Percentiles rank a stretch among this genome's conserved stretches.
Evolutionary conservation across 2,113 vertebrate genomes (phyloP).

Genomic region (Indri indri): DNA sequence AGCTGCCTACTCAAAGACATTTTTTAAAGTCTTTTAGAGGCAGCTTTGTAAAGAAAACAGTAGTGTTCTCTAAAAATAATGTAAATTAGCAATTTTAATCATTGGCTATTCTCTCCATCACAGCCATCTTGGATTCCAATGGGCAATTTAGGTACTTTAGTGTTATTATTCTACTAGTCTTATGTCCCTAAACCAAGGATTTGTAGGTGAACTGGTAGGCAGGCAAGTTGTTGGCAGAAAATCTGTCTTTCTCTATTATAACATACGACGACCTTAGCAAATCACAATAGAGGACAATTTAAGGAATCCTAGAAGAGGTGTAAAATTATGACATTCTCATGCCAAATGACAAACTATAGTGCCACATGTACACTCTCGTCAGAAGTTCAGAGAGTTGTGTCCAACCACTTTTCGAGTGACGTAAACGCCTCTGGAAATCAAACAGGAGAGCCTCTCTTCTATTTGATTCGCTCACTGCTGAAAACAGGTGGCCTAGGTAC

Average conservation of each 20-base stretch:
- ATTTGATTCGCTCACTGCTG: background rate
- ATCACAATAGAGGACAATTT: background rate
- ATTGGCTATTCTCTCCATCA: background rate
- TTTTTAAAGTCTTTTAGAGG: conserved; percentile 52
- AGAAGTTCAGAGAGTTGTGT: conserved; percentile 42
- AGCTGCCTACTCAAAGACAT: conserved; percentile 60
- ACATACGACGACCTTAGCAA: background rate
- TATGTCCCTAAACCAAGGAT: conserved; percentile 37
- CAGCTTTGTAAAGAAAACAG: conserved; percentile 63
- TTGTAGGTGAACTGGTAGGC: background rate
- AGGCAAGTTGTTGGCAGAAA: conserved; percentile 21
- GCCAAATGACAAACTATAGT: conserved; percentile 10
- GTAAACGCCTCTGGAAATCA: background rate
- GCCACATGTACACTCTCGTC: conserved; percentile 71
- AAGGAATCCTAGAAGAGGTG: background rate
- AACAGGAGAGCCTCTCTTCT: background rate
- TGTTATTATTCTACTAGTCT: conserved; percentile 23
- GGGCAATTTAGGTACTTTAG: background rate
- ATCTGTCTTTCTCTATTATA: background rate
- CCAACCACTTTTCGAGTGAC: background rate
- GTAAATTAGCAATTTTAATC: conserved; percentile 44
- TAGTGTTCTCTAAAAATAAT: conserved; percentile 54
- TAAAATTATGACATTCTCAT: conserved; percentile 5
- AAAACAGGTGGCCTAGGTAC: background rate
- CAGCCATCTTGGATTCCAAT: background rate